Evolutionary conservation across 2,888 invertebrate species (phyloP).

Genomic region (Hypsopygia costalis): DNA sequence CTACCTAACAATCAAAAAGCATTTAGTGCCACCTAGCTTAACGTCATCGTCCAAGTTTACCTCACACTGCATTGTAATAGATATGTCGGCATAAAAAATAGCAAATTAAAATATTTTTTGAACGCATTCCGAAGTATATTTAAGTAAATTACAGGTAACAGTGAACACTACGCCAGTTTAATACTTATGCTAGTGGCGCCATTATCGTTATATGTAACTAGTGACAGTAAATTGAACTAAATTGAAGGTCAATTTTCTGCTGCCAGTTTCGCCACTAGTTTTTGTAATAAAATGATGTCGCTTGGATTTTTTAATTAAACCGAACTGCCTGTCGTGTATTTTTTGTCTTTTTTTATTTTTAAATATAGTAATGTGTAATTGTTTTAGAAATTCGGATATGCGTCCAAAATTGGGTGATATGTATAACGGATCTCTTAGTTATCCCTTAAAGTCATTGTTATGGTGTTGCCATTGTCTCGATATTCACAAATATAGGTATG

Average conservation of each 20-base stretch:
- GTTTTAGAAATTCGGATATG: conserved; percentile 23
- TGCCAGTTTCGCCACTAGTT: no score
- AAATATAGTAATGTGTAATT: no score
- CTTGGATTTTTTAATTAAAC: no score
- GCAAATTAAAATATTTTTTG: conserved; percentile 11
- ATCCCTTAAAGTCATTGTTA: conserved; percentile 50
- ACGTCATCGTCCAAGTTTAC: conserved; percentile 47
- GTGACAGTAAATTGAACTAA: no score
- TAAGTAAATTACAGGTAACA: not conserved
- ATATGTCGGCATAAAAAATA: conserved; percentile 21
- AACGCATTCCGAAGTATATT: conserved; percentile 9
- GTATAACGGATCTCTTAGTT: conserved; percentile 32
- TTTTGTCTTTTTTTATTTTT: no score
- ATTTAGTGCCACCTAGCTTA: conserved; percentile 44
- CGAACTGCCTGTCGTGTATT: no score
- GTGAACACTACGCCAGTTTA: no score
- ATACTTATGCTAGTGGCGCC: no score
- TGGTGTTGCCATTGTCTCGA: conserved; percentile 68
- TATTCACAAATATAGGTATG: conserved; percentile 66
- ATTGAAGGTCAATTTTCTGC: no score
- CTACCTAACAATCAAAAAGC: conserved; percentile 37
- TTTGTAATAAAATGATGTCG: no score
- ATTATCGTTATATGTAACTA: no score
- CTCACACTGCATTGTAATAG: conserved; percentile 65
- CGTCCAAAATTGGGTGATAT: conserved; percentile 38